Evolutionary conservation across 2,797 vertebrate species (phyloP).

Genomic region (Epinephelus awoara): DNA sequence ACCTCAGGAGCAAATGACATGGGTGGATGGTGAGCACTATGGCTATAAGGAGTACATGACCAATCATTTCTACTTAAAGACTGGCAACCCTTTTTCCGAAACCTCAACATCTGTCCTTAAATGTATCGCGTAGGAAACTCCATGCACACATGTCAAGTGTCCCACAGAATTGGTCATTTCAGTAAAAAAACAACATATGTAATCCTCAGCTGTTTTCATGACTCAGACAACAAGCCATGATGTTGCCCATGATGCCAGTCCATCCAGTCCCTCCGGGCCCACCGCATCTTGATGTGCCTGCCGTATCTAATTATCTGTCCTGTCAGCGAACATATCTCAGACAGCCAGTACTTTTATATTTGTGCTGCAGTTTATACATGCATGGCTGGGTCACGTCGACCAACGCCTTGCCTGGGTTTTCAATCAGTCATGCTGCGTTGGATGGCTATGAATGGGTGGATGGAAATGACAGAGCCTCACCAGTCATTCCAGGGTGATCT

Average conservation of each 20-base stretch:
- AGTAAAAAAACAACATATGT: constrained; percentile 35
- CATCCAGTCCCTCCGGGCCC: constrained; percentile 3
- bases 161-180: constrained; percentile 26
- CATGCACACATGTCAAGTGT: constrained; percentile 15
- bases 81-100: constrained; percentile 37
- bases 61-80: constrained; percentile 46
- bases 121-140: constrained; percentile 36
- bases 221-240: constrained; percentile 20
- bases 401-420: constrained; percentile 58
- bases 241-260: constrained; percentile 23
- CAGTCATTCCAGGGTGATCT: constrained; percentile 53
- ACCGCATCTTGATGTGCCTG: constrained; percentile 10
- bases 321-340: constrained; percentile 26
- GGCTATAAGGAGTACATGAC: constrained; percentile 14
- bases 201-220: constrained; percentile 52
- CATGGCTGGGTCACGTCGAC: constrained; percentile 60
- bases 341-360: constrained; percentile 37
- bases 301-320: constrained; percentile 40
- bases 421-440: constrained; percentile 45
- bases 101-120: constrained; percentile 50
- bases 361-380: constrained; percentile 44
- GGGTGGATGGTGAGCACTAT: constrained; percentile 12
- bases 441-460: constrained; percentile 54
- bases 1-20: constrained; percentile 7
- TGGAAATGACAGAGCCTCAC: constrained; percentile 60